Base-by-base conservation (phyloP, 2,888 invertebrate species). In the Galeopsomyia nigrocyanea region DNA sequence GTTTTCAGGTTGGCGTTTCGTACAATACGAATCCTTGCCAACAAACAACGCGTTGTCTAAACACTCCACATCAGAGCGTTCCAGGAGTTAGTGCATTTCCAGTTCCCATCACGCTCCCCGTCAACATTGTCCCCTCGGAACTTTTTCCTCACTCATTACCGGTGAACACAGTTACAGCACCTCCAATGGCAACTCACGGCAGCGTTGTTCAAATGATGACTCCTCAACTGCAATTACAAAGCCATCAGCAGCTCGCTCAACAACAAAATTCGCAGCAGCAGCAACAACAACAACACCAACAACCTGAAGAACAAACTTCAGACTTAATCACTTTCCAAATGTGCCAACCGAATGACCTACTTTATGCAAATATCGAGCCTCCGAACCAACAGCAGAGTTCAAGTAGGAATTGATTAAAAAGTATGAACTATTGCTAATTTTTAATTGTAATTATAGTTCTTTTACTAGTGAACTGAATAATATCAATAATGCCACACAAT, bases 311-410 rank as follows among this genome's bases (percentile, higher is more conserved):
- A 31, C 78, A 78, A 17, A 74, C 78, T 31, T 26, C 78, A 1
- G 80, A 84, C 53, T 77, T 83, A 68, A 82, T 84, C 55, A 69
- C 81, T 31, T 85, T 83, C 61, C 83, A 83, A 64, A 82, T 85
- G 39, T 84, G 83, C 60, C 82, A 82, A 68, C 80, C 79, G 51
- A 70, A 79, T 3, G 83, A 84, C 16, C 77, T 85, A 14, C 74
- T 83, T 46, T 85, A 84, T 58, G 77, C 80, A 46, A 82, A 80
- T 26, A 80, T 84, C 50, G 82, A 81, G 6, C 51, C 81, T 13
- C 62, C 80, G 2, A 82, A 74, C 71, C 78, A 80, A 47, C 81
- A 81, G 56, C 80, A 80, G 51, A 79, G 79, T 63, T 69, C 77
- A 5, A 68, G 79, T 13, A 75, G 79, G 61, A 82, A 82, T 76